Percentiles rank a stretch among this genome's conserved stretches.
These are phyloP conservation scores for Trachemys scripta DNA, from an alignment of 2,113 vertebrate genomes.

Conservation along the genomic window DNA sequence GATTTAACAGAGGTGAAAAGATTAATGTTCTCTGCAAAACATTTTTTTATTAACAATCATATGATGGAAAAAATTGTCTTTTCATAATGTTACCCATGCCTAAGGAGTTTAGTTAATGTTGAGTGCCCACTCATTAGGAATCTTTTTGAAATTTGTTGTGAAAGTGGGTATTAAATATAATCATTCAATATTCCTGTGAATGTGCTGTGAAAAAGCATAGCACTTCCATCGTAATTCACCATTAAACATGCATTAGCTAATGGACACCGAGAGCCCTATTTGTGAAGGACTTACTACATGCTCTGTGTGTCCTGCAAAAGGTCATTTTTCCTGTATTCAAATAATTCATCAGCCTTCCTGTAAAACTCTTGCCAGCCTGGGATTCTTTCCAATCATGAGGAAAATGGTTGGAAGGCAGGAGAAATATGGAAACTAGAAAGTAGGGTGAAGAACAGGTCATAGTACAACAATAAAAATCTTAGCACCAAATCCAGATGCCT, in stretches of 20 bases:
- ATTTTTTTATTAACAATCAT: background rate
- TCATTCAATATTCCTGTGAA: background rate
- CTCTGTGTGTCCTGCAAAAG: background rate
- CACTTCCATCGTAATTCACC: background rate
- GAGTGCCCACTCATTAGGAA: background rate
- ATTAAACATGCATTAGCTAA: background rate
- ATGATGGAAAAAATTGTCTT: background rate
- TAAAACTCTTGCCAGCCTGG: background rate
- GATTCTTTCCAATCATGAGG: background rate
- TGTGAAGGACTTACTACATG: background rate
- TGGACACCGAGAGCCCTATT: background rate
- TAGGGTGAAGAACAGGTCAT: background rate
- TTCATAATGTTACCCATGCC: constrained; percentile 14
- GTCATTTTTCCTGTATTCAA: background rate
- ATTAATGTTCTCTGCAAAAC: background rate
- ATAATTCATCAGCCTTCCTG: background rate
- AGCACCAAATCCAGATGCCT: background rate
- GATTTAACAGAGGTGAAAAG: constrained; percentile 19
- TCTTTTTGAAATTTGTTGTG: constrained; percentile 14
- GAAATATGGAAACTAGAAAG: background rate
- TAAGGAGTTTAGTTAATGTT: background rate
- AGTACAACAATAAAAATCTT: background rate
- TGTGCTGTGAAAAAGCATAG: background rate
- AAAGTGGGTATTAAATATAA: background rate
- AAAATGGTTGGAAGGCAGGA: background rate